Evolutionary conservation across 2,797 vertebrate species (phyloP).

Genomic region (Cyclura pinguis): DNA sequence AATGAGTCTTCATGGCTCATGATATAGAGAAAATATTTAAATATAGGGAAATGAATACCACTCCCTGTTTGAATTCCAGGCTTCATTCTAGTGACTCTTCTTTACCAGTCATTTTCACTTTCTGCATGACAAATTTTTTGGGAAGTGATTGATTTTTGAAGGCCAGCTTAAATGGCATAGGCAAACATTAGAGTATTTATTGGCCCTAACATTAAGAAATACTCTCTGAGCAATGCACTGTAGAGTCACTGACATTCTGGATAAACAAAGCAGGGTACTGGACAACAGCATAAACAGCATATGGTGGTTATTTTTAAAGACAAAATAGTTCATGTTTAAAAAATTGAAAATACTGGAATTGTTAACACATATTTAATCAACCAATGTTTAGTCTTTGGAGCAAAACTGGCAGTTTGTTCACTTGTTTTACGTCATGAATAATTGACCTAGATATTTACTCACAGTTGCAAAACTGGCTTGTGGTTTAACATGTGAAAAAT

Average conservation of each 20-base stretch:
- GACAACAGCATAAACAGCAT: not conserved
- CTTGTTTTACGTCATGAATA: not conserved
- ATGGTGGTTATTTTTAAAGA: not conserved
- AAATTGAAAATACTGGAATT: not conserved
- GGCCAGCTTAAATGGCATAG: not conserved
- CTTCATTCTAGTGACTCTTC: not conserved
- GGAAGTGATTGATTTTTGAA: constrained; percentile 28
- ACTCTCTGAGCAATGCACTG: not conserved
- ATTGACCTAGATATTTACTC: not conserved
- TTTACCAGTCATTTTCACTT: not conserved
- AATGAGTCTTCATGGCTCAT: rapidly evolving
- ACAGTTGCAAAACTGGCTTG: not conserved
- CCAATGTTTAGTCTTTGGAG: not conserved
- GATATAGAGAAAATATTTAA: constrained; percentile 5
- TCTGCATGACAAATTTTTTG: not conserved
- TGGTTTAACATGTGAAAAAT: not conserved
- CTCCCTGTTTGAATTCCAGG: not conserved
- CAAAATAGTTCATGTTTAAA: not conserved
- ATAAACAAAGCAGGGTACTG: constrained; percentile 13
- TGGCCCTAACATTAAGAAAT: not conserved
- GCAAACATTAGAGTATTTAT: constrained; percentile 9
- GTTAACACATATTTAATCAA: not conserved
- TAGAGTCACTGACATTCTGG: not conserved
- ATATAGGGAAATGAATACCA: constrained; percentile 1
- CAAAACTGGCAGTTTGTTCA: not conserved